Percentiles rank a stretch among this genome's conserved stretches.
phyloP scores from a whole-genome alignment of 2,113 vertebrate genomes.

The Ancistrus triradiatus region DNA sequence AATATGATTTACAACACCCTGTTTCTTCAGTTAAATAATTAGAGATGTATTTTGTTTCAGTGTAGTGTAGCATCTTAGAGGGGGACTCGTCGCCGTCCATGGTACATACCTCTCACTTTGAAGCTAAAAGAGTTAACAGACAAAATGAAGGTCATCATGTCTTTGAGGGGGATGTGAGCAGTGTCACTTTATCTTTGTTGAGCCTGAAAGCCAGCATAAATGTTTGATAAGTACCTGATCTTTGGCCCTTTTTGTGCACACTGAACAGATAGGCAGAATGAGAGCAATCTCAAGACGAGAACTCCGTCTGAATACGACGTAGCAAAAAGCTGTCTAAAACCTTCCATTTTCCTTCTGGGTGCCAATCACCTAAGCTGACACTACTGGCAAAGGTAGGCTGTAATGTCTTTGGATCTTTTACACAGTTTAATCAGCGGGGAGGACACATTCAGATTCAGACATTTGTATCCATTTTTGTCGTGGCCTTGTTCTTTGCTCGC shows the following conservation, averaged over 20 bases:
- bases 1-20: background rate
- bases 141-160: conserved; percentile 20
- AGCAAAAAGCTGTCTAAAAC: conserved; percentile 15
- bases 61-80: conserved; percentile 23
- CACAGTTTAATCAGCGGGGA: conserved; percentile 14
- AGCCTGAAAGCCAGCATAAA: conserved; percentile 24
- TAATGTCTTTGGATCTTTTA: conserved; percentile 7
- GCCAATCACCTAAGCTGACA: conserved; percentile 6
- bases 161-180: background rate
- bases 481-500: conserved; percentile 19
- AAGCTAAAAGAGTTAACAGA: background rate
- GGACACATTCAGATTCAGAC: conserved; percentile 25
- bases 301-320: background rate
- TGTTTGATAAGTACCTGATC: conserved; percentile 35
- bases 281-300: conserved; percentile 9
- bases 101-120: background rate
- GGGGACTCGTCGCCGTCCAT: conserved; percentile 10
- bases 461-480: conserved; percentile 31
- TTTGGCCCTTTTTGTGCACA: conserved; percentile 3
- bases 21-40: background rate
- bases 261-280: conserved; percentile 19
- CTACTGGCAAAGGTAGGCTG: background rate
- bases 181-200: conserved; percentile 21
- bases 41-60: too few species aligned
- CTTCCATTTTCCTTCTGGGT: conserved; percentile 1